Evolutionary conservation across 2,888 invertebrate species (phyloP).

Genomic region (Unio pictorum): DNA sequence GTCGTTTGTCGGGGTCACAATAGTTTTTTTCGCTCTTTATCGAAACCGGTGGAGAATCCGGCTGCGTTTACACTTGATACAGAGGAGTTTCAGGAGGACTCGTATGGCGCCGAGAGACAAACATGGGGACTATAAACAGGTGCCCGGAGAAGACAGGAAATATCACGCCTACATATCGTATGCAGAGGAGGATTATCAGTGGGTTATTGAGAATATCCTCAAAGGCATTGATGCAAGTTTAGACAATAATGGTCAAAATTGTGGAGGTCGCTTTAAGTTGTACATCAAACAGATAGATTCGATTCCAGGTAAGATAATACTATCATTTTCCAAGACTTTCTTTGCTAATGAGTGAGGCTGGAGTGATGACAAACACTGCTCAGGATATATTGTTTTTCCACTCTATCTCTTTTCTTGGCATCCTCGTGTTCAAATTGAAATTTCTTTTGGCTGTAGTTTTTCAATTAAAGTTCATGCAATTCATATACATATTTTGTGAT

Average conservation of each 20-base stretch:
- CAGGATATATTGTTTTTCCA: too few relatives aligned
- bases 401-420: too few relatives aligned
- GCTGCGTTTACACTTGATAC: conserved; percentile 18
- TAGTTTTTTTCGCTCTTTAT: conserved; percentile 19
- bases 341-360: too few relatives aligned
- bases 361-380: too few relatives aligned
- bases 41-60: conserved; percentile 35
- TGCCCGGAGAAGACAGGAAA: too few relatives aligned
- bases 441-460: too few relatives aligned
- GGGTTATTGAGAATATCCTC: conserved; percentile 42
- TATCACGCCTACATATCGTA: conserved; percentile 42
- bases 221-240: conserved; percentile 38
- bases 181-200: conserved; percentile 37
- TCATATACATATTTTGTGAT: too few relatives aligned
- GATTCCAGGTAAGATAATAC: too few relatives aligned
- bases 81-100: neutral
- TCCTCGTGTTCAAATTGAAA: too few relatives aligned
- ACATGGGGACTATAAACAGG: too few relatives aligned
- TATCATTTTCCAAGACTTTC: too few relatives aligned
- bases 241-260: conserved; percentile 15
- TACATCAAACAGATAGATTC: conserved; percentile 27
- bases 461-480: too few relatives aligned
- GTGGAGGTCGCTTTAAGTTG: conserved; percentile 39
- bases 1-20: conserved; percentile 18
- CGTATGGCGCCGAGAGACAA: conserved; percentile 5